These are phyloP conservation scores for Zalophus californianus DNA, from an alignment of 2,797 vertebrate genomes.

Conservation along the genomic window DNA sequence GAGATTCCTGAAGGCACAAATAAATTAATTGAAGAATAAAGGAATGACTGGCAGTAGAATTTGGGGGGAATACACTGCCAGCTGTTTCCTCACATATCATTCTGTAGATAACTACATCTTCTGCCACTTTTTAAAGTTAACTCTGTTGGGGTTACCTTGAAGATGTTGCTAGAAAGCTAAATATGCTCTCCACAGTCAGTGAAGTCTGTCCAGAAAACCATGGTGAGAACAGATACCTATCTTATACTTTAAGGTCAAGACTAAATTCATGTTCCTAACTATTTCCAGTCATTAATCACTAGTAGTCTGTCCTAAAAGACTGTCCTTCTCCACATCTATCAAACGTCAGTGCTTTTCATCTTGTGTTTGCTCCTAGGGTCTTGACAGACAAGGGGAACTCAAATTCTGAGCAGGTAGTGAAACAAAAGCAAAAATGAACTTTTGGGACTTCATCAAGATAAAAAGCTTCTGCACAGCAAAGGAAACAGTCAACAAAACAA, in stretches of 20 bases:
- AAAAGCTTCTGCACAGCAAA: no score
- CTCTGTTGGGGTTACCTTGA: constrained; percentile 50
- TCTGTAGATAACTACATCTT: not conserved
- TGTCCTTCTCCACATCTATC: not conserved
- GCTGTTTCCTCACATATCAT: constrained; percentile 40
- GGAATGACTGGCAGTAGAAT: not conserved
- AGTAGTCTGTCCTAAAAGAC: constrained; percentile 20
- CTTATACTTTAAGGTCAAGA: constrained; percentile 41
- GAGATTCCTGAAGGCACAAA: constrained; percentile 36
- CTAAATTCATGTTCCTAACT: constrained; percentile 32
- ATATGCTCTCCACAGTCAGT: not conserved
- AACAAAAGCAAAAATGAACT: no score
- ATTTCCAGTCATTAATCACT: constrained; percentile 48
- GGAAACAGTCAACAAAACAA: no score
- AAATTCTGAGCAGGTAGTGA: constrained; percentile 3
- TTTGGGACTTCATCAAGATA: no score
- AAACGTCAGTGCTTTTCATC: constrained; percentile 12
- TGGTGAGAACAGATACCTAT: not conserved
- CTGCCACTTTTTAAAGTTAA: constrained; percentile 45
- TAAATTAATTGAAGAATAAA: constrained; percentile 53
- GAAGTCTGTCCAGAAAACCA: not conserved
- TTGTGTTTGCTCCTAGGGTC: not conserved
- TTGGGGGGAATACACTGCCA: not conserved
- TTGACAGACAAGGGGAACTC: constrained; percentile 16
- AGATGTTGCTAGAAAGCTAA: constrained; percentile 35